Percentiles rank a stretch among this genome's conserved stretches.
Conservation (phyloP, 37 sponge, comb jelly and placozoan species). For the Crambe crambe region DNA sequence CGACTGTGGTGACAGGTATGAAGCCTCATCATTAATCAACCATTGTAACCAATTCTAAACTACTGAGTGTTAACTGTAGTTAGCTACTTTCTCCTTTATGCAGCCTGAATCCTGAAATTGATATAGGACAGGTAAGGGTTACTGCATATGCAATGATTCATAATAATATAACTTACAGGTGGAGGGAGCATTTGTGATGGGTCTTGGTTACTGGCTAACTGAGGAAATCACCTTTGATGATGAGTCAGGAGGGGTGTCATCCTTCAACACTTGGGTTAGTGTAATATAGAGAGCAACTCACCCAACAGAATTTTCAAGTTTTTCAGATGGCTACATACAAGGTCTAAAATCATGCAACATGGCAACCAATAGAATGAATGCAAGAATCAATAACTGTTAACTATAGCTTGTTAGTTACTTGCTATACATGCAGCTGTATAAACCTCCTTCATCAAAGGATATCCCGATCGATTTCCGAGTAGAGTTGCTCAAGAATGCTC, state of each 20-base stretch:
- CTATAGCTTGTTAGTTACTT: no score
- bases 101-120: conserved; percentile 86
- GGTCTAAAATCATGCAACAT: no score
- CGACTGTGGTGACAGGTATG: conserved; percentile 86
- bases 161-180: conserved; percentile 12
- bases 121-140: conserved; percentile 64
- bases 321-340: background rate
- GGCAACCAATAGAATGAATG: no score
- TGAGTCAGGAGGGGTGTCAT: conserved; percentile 60
- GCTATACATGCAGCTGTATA: no score
- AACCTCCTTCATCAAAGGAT: conserved; percentile 79
- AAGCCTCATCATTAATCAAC: background rate
- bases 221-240: conserved; percentile 64
- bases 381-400: no score
- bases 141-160: background rate
- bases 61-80: background rate
- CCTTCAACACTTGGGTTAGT: conserved; percentile 86
- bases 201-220: conserved; percentile 84
- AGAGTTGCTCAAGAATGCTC: conserved; percentile 72
- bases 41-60: background rate
- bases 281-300: background rate
- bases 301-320: background rate
- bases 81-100: background rate
- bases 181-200: conserved; percentile 86
- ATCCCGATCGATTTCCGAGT: conserved; percentile 79